Base-by-base conservation (phyloP, 2,797 vertebrate species). In the Eptatretus atami region DNA sequence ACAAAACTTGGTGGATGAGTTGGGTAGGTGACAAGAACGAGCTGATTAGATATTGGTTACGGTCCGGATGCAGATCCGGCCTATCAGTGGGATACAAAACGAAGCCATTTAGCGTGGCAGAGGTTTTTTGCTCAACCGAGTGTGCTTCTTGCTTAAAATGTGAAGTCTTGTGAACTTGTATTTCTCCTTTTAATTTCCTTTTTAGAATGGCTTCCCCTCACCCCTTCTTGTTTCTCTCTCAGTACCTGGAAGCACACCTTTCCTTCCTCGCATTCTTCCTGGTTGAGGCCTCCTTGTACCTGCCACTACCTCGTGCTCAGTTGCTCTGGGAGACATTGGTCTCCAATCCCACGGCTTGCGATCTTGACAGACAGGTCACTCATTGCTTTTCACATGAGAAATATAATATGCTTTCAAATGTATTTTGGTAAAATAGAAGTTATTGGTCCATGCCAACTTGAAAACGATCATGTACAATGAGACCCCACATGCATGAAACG, bases 231-330 rank as follows among this genome's bases (percentile, higher is more conserved):
- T 44, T 44, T 44, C 19, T 44, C 69, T n/a, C 65, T 15, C 72
- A 98, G 92, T 96, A 98, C 77, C 81, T 98, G 77, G 92, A 98
- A 71, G 79, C 81, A 67, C 92, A 98, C 73, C 77, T 98, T 74
- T 90, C 86, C 75, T 98, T 98, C 79, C 77, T 98, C 73, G 92
- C 92, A 3, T 98, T 98, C 79, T 98, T 98, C 75, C 82, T 98
- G 65, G 90, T 96, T 81, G 92, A 96, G 77, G 92, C 92, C 70
- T 94, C 86, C 65, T 77, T 98, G 31, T 98, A 96, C 73, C 79
- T 98, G 71, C 83, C 88, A 65, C 96, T 88, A 90, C 96, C 88
- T 75, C 76, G 92, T 69, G 92, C 92, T 73, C 92, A 84, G 69
- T 90, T 96, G 75, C 82, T 96, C 67, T 98, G 92, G 92, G 92